Conservation (phyloP, 2,113 vertebrate genomes). For the Alexandromys fortis region DNA sequence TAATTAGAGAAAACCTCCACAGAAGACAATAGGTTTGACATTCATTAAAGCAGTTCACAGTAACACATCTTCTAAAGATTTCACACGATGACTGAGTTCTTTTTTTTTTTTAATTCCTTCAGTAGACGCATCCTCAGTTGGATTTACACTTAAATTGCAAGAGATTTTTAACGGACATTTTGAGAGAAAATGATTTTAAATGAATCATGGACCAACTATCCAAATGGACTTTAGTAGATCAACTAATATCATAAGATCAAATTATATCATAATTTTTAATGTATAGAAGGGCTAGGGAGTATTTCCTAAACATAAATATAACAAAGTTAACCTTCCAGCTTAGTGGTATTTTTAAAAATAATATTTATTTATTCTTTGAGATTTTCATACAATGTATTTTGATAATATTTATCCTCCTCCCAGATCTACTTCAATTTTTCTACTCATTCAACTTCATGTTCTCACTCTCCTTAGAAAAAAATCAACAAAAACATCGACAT, state of each 20-base stretch:
- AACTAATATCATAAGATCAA: neutral
- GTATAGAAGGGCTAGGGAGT: neutral
- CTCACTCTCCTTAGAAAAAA: neutral
- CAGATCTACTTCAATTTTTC: neutral
- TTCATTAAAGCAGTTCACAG: constrained; percentile 53
- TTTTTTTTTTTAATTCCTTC: neutral
- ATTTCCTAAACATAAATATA: constrained; percentile 8
- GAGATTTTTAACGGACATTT: constrained; percentile 54
- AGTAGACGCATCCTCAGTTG: neutral
- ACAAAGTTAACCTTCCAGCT: neutral
- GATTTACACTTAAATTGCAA: constrained; percentile 22
- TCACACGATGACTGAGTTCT: neutral
- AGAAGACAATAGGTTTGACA: constrained; percentile 50
- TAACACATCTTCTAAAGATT: constrained; percentile 59
- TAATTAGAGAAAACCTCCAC: constrained; percentile 53
- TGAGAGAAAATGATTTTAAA: constrained; percentile 49
- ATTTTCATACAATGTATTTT: neutral
- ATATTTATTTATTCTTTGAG: neutral
- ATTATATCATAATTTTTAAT: constrained; percentile 42
- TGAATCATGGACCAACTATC: neutral
- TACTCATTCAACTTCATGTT: neutral
- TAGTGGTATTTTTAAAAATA: neutral
- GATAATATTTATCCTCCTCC: neutral
- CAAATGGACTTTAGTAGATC: neutral
- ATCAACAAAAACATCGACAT: neutral